phyloP scores from a whole-genome alignment of 2,888 invertebrate species.

The Polia nebulosa region DNA sequence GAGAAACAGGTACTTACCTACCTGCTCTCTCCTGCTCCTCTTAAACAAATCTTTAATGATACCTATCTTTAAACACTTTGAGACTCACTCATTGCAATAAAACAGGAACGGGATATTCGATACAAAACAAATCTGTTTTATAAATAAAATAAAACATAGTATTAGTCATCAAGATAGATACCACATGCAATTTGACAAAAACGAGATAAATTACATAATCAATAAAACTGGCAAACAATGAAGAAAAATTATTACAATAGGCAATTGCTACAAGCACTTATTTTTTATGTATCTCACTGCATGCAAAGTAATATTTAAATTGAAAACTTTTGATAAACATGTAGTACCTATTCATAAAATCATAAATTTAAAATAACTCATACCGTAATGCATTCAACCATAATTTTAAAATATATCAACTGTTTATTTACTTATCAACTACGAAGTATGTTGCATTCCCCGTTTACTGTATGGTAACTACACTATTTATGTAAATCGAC shows the following conservation, averaged over 20 bases:
- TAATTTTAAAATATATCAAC: conserved; percentile 17
- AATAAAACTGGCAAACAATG: not conserved
- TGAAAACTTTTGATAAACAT: conserved; percentile 5
- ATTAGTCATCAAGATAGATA: too few species aligned
- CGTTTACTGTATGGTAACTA: not conserved
- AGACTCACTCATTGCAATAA: not conserved
- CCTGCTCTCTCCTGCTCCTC: conserved; percentile 36
- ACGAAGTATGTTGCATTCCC: conserved; percentile 27
- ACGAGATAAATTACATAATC: not conserved
- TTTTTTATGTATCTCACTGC: not conserved
- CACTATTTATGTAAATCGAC: conserved; percentile 46
- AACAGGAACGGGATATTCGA: not conserved
- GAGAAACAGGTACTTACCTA: conserved; percentile 22
- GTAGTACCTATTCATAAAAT: not conserved
- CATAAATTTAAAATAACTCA: conserved; percentile 9
- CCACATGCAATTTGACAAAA: not conserved
- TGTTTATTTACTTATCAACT: conserved; percentile 26
- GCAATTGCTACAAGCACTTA: not conserved
- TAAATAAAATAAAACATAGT: not conserved
- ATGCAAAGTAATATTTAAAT: conserved; percentile 20
- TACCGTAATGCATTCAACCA: not conserved
- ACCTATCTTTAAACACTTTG: conserved; percentile 1
- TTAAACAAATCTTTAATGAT: conserved; percentile 4
- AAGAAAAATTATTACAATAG: not conserved
- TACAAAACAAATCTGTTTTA: too few species aligned